A percentile compares a stretch with the other conserved stretches of the same genome.
phyloP scores from a whole-genome alignment of 2,797 vertebrate species.

The Melopsittacus undulatus region DNA sequence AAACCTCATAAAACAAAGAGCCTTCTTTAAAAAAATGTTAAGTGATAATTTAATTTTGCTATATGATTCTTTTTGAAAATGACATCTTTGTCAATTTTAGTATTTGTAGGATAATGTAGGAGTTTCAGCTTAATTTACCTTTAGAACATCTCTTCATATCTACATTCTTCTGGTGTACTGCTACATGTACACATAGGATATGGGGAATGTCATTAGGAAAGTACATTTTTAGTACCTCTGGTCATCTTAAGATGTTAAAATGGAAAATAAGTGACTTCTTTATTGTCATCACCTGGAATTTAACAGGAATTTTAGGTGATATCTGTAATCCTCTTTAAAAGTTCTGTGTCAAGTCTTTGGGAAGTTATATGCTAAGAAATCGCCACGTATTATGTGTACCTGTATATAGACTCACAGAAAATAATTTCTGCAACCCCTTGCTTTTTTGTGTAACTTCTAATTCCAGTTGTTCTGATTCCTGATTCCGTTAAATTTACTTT shows the following conservation, averaged over 20 bases:
- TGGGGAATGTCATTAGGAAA: neutral
- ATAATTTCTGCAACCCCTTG: neutral
- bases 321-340: neutral
- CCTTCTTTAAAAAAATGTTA: neutral
- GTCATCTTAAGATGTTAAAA: neutral
- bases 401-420: neutral
- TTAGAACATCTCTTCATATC: neutral
- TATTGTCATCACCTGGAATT: neutral
- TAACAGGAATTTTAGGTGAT: neutral
- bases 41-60: neutral
- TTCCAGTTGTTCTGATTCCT: neutral
- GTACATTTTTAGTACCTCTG: neutral
- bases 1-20: neutral
- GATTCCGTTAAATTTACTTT: neutral
- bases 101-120: neutral
- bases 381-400: neutral
- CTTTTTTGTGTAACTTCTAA: neutral
- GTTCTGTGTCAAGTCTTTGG: neutral
- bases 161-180: neutral
- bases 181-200: neutral
- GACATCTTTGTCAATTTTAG: neutral
- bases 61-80: neutral
- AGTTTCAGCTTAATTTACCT: constrained; percentile 2
- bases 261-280: neutral
- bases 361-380: neutral